A percentile compares a stretch with the other conserved stretches of the same genome.
phyloP scores from a whole-genome alignment of 53 echinoderm and acorn worm species.

The Luidia sarsii region DNA sequence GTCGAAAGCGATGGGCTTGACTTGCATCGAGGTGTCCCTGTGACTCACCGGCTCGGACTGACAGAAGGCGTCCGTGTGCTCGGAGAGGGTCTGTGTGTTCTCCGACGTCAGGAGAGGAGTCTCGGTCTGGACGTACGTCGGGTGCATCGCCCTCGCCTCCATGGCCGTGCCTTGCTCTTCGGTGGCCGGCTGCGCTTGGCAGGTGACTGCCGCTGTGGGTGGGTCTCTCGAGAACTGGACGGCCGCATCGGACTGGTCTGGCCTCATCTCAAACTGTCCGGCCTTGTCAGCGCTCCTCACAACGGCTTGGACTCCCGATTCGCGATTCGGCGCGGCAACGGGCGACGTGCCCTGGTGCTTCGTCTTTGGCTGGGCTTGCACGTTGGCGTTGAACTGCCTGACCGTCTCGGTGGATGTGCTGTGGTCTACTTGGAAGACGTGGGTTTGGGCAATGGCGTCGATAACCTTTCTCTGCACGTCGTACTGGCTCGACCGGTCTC shows the following conservation, averaged over 20 bases:
- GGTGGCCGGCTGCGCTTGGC: slow-evolving; percentile 21
- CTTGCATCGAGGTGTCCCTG: slow-evolving; percentile 66
- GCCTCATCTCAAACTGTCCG: slow-evolving; percentile 50
- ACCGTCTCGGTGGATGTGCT: slow-evolving; percentile 39
- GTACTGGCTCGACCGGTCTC: slow-evolving; percentile 28
- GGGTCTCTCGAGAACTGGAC: slow-evolving; percentile 26
- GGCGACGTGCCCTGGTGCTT: slow-evolving; percentile 59
- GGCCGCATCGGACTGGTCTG: slow-evolving; percentile 47
- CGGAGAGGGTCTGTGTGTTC: slow-evolving; percentile 34
- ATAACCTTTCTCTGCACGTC: slow-evolving; percentile 21
- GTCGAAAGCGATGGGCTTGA: slow-evolving; percentile 57
- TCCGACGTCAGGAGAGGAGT: slow-evolving; percentile 20
- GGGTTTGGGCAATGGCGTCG: slow-evolving; percentile 20
- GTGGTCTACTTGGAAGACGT: slow-evolving; percentile 24
- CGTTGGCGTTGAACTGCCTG: slow-evolving; percentile 38
- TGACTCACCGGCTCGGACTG: slow-evolving; percentile 42
- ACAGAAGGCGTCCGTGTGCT: slow-evolving; percentile 47
- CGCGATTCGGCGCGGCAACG: slow-evolving; percentile 1
- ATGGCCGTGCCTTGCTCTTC: slow-evolving; percentile 50
- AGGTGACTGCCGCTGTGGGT: slow-evolving; percentile 16
- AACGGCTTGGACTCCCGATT: slow-evolving; percentile 32
- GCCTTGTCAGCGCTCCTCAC: slow-evolving; percentile 19
- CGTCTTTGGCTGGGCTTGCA: slow-evolving; percentile 62
- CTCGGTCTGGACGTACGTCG: slow-evolving; percentile 52
- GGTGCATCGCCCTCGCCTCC: slow-evolving; percentile 11